Conservation (phyloP, 2,797 vertebrate genomes). For the Sparus aurata region DNA sequence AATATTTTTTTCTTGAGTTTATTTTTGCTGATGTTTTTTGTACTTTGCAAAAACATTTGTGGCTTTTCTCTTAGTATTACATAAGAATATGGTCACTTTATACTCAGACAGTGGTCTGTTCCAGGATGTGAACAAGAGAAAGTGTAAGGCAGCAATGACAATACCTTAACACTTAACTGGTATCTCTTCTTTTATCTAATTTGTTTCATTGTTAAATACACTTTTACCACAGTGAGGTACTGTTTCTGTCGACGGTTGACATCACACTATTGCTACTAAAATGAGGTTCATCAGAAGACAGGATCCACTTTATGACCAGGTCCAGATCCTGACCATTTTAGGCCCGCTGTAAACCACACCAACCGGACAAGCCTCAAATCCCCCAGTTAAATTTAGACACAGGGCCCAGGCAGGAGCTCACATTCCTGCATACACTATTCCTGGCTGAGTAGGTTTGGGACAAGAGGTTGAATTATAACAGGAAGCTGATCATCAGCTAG, state of each 20-base stretch:
- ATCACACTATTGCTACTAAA: constrained; percentile 30
- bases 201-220: background rate
- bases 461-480: constrained; percentile 62
- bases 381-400: constrained; percentile 82
- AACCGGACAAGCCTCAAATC: constrained; percentile 67
- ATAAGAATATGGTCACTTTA: background rate
- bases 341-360: constrained; percentile 78
- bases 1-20: background rate
- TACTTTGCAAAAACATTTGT: background rate
- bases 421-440: constrained; percentile 80
- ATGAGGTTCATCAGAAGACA: constrained; percentile 50
- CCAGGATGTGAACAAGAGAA: background rate
- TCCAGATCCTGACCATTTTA: constrained; percentile 78
- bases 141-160: background rate
- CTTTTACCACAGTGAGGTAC: background rate
- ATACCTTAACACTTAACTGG: background rate
- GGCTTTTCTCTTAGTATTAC: background rate
- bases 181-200: background rate
- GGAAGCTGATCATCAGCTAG: constrained; percentile 48
- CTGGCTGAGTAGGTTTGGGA: constrained; percentile 59
- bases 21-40: constrained; percentile 14
- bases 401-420: constrained; percentile 61
- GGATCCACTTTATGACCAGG: constrained; percentile 61
- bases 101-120: background rate
- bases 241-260: constrained; percentile 12